Conservation (phyloP, 2,888 invertebrate species). For the Metacarcinus magister region DNA sequence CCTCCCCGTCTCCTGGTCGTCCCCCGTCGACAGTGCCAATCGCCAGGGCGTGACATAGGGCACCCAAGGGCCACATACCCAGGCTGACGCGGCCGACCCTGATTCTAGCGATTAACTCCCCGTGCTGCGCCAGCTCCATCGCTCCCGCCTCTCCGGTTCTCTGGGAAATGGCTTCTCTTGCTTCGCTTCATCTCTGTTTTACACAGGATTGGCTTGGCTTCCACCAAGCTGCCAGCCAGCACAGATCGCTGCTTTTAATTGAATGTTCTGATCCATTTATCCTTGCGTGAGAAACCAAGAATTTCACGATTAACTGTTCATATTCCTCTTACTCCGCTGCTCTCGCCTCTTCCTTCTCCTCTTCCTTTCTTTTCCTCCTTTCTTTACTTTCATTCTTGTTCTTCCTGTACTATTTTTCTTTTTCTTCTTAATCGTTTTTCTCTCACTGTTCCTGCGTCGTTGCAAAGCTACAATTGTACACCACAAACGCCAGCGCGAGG, state of each 20-base stretch:
- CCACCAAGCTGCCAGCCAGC: neutral
- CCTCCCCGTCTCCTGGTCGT: conserved; percentile 45
- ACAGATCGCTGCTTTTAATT: conserved; percentile 22
- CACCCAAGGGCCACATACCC: conserved; percentile 69
- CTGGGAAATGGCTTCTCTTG: conserved; percentile 61
- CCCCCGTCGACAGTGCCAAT: conserved; percentile 70
- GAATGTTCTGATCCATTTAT: conserved; percentile 42
- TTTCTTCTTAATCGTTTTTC: neutral
- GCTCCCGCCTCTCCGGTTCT: conserved; percentile 40
- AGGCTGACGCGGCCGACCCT: conserved; percentile 65
- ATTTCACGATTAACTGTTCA: neutral
- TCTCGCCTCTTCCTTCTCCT: neutral
- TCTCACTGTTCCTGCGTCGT: neutral
- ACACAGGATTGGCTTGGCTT: conserved; percentile 56
- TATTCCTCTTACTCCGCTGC: neutral
- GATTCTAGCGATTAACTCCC: conserved; percentile 69
- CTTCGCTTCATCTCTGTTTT: conserved; percentile 60
- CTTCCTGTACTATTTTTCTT: neutral
- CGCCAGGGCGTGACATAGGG: conserved; percentile 68
- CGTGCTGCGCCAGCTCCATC: conserved; percentile 62
- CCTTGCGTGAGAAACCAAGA: conserved; percentile 41
- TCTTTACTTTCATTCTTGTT: neutral
- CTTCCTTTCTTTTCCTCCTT: neutral
- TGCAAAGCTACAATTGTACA: neutral
- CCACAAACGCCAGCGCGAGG: neutral